Base-by-base conservation (phyloP, 2,113 vertebrate genomes). In the Erpornis zantholeuca region DNA sequence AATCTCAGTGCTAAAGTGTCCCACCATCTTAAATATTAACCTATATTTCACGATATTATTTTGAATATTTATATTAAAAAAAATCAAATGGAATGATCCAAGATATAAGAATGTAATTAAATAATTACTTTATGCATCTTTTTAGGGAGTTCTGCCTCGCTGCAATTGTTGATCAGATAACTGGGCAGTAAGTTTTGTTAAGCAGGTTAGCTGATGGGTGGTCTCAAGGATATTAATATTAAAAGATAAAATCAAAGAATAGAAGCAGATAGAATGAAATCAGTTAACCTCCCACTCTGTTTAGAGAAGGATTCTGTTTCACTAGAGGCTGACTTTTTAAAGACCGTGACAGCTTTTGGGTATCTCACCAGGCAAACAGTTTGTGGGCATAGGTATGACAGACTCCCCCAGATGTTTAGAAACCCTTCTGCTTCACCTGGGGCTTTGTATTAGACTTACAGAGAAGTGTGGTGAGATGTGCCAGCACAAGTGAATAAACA, bases 191-290 rank as follows among this genome's bases (percentile, higher is more conserved):
- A 98, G 88, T 98, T 99, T 98, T 98, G 97, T 97, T 98, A 98
- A 98, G 98, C 98, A 98, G 96, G 94, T 97, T 96, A 97, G 96
- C 97, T 97, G 97, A 97, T 99, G 99, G 99, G 99, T 99, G 99
- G 99, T 99, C 99, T 98, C 98, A 95, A 92, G 97, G 97, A 98
- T 98, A 98, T 98, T 98, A 98, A 98, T 99, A 98, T 98, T 98
- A 98, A 98, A 90, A 98, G 96, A 98, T 98, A 98, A 98, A 98
- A 98, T 99, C 98, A 98, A 99, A 98, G 92, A 82, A 91, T 91
- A 92, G 84, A 94, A 90, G 81, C 69, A 87, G 93, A 93, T 89
- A 95, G 89, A 87, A 83, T 94, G 92, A 96, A 97, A 97, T 80
- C 72, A 79, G 95, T 91, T 96, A 96, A 96, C 96, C 95, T 97